phyloP scores from a whole-genome alignment of 2,888 invertebrate genomes.

The Quadroppia sp. region DNA sequence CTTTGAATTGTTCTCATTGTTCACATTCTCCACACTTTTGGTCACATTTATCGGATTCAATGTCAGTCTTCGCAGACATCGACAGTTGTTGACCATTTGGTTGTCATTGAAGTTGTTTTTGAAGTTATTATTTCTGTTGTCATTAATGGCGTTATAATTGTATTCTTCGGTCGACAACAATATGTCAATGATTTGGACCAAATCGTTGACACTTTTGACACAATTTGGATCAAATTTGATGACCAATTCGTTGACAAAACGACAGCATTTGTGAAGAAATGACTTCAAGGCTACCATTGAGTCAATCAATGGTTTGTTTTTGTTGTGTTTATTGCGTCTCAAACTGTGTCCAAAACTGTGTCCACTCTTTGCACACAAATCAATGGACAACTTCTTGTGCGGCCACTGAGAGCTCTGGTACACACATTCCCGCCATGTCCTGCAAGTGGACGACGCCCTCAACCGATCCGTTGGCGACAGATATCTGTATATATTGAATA shows the following conservation, averaged over 20 bases:
- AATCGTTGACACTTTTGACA: constrained; percentile 5
- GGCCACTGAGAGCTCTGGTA: constrained; percentile 53
- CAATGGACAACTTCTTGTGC: constrained; percentile 46
- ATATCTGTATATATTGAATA: constrained; percentile 56
- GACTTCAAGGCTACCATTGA: constrained; percentile 34
- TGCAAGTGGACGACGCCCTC: constrained; percentile 58
- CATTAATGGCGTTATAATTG: neutral
- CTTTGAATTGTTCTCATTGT: constrained; percentile 22
- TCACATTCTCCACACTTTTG: neutral
- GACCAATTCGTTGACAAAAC: constrained; percentile 33
- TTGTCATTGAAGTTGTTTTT: neutral
- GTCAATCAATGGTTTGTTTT: constrained; percentile 24
- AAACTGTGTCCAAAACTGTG: neutral
- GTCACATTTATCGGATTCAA: constrained; percentile 20
- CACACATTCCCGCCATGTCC: constrained; percentile 58
- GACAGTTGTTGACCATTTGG: constrained; percentile 2
- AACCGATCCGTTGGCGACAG: constrained; percentile 58
- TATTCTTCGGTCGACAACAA: constrained; percentile 31
- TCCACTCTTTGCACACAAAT: constrained; percentile 37
- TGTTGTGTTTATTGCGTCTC: constrained; percentile 32
- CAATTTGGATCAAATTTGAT: constrained; percentile 41
- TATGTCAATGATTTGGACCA: constrained; percentile 37
- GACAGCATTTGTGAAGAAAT: constrained; percentile 39
- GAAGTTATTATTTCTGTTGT: constrained; percentile 13
- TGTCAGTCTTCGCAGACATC: constrained; percentile 29